Evolutionary conservation across 1,140 invertebrate species (phyloP), one percentile per base, ranked within the genome.

Genomic region (Diploscapter pachys): DNA sequence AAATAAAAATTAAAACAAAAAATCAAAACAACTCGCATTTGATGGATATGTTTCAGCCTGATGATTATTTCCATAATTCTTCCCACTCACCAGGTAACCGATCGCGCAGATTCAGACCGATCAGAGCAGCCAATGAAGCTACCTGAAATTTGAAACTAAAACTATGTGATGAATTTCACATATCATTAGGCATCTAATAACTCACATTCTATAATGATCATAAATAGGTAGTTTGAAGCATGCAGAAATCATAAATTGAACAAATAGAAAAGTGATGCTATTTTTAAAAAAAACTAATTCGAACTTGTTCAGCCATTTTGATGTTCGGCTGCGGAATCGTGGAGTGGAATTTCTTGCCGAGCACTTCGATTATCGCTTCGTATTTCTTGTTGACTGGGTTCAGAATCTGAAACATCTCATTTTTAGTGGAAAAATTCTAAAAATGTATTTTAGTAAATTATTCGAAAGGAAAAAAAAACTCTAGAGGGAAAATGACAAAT

Each of bases 221-320:
- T 1, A 31, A 31, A 31, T 31, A 31, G 1, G 31, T 31, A 31
- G 31, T 31, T 31, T 31, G 31, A 31, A 9, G 2, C 2, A 48
- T 11, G 9, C 50, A 9, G 2, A 65, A 9, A 9, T 48, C 63
- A 11, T 13, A 9, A 9, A 65, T 11, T 65, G 9, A 65, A 65
- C 9, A 65, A 68, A 6, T 11, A 56, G 11, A 3, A 13, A 8
- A 68, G 51, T 59, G 31, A 11, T 11, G 31, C 9, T 59, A 59
- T 59, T 59, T 59, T 59, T 59, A 59, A 59, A 59, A 59, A 11
- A 59, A 59, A 11, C 31, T 31, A 59, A 59, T 59, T 59, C 31
- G 9, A 31, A 65, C 69, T 59, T 85, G 83, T 71, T 85, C 83
- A 51, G 83, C 84, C 82, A 85, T 82, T 66, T 81, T 81, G 11